Evolutionary conservation across 2,888 invertebrate genomes (phyloP), one percentile per base, ranked within the genome.

Genomic region (Drosophila paramelanica): DNA sequence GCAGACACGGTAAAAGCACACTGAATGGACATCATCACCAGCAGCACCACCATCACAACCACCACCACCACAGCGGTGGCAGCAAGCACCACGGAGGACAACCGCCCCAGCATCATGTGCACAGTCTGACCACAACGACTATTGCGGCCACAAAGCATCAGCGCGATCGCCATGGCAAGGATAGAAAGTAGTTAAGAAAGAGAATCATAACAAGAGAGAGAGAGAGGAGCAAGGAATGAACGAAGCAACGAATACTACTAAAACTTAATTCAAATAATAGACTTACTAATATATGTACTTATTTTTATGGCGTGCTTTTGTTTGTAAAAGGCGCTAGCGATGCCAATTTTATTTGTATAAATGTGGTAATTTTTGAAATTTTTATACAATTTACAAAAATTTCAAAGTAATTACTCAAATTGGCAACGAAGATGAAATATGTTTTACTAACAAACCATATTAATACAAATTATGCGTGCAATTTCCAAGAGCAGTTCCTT

Each of bases 1-100:
- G 13, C 76, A 91, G 90, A 79, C 85, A 89, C 79, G 90, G 91
- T 90, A 91, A 91, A 91, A 90, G 82, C 86, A 78, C 81, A 73
- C 72, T 79, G 77, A 82, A 74, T 67, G 80, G 80, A 17, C 82
- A 78, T 39, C 67, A 75, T 31, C 77, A 78, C n/a, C 78, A 58
- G 17, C 67, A 58, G 0, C 57, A 33, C 0, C 42, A 33, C 1
- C 31, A 73, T 0, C 72, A 72, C 3, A 51, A 62, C 0, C 46
- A 72, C 2, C 27, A 52, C 8, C 51, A 57, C 27, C 51, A 42
- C 47, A 65, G 66, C 62, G 52, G 71, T 53, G 64, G 67, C 57
- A 69, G 84, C 68, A 88, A 83, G 43, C 87, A 80, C 60, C 77
- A 58, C 38, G 81, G 69, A 49, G 65, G 58, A 14, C 77, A 72